Evolutionary conservation across 2,113 vertebrate species (phyloP), one percentile per base, ranked within the genome.

Genomic region (Pseudopipra pipra): DNA sequence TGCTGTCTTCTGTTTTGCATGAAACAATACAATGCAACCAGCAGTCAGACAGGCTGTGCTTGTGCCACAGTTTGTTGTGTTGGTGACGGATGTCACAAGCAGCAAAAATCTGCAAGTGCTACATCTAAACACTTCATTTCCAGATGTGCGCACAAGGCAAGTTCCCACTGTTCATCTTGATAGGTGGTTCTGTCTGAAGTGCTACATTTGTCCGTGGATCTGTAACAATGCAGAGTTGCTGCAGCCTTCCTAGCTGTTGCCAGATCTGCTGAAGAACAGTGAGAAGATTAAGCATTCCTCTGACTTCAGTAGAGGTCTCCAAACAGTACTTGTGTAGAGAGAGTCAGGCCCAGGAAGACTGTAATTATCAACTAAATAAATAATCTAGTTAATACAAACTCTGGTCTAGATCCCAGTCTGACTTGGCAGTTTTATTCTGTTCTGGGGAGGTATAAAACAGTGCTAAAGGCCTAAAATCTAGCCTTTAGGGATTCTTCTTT

Each of bases 311-410:
- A 86, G 86, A 90, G 43, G 47, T 95, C 89, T 93, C 72, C 61
- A 70, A 89, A 81, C 52, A 84, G 67, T 66, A 58, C 28, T 77
- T 85, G 41, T 68, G 22, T 90, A 71, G 85, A 43, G 33, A 86
- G 21, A 90, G 11, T 80, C n/a, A 91, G 75, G 44, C 72, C 74
- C 41, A 86, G 59, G 70, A 90, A 95, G 55, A 27, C 35, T 90
- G 70, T 54, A 89, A 92, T 94, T 96, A 95, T 76, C 62, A 76
- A 74, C 54, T 87, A 96, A 92, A 95, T 89, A 94, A 95, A 95
- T 93, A 95, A 92, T 87, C 86, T 59, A 86, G 90, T 97, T 95
- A 93, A 87, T 90, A 90, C 59, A 95, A 92, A 82, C 37, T 56
- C 77, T 94, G 77, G 76, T 66, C 62, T 85, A 78, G 62, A 54